phyloP scores from a whole-genome alignment of 1,140 invertebrate species.

The Cotesia glomerata region DNA sequence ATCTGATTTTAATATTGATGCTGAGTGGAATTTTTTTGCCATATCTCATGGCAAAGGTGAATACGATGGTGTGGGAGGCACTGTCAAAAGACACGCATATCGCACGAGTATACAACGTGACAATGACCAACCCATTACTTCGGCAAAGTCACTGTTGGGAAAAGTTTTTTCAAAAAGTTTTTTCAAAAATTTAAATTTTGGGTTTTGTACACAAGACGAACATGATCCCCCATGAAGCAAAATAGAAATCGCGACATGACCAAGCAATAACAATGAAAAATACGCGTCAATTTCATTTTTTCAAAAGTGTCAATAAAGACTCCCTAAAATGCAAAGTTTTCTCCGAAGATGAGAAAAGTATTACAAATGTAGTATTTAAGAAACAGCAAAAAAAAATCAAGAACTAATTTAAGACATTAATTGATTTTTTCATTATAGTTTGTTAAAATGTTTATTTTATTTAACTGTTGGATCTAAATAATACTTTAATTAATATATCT shows the following conservation, averaged over 20 bases:
- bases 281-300: slow-evolving; percentile 20
- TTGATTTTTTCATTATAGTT: too few relatives aligned
- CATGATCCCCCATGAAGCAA: slow-evolving; percentile 9
- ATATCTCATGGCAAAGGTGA: neutral
- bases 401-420: too few relatives aligned
- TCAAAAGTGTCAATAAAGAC: neutral
- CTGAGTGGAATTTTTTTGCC: slow-evolving; percentile 15
- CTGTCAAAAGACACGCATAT: slow-evolving; percentile 35
- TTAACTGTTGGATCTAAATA: too few relatives aligned
- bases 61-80: neutral
- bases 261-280: slow-evolving; percentile 15
- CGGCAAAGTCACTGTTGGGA: slow-evolving; percentile 31
- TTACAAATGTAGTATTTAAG: too few relatives aligned
- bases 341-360: too few relatives aligned
- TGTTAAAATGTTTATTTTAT: too few relatives aligned
- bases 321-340: too few relatives aligned
- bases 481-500: too few relatives aligned
- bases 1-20: neutral
- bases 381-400: too few relatives aligned
- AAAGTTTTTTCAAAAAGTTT: neutral
- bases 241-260: slow-evolving; percentile 6
- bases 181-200: slow-evolving; percentile 33
- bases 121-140: neutral
- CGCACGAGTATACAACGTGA: slow-evolving; percentile 35
- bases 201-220: slow-evolving; percentile 20